Base-by-base conservation (phyloP, 2,888 invertebrate species). In the Tupiocoris notatus region DNA sequence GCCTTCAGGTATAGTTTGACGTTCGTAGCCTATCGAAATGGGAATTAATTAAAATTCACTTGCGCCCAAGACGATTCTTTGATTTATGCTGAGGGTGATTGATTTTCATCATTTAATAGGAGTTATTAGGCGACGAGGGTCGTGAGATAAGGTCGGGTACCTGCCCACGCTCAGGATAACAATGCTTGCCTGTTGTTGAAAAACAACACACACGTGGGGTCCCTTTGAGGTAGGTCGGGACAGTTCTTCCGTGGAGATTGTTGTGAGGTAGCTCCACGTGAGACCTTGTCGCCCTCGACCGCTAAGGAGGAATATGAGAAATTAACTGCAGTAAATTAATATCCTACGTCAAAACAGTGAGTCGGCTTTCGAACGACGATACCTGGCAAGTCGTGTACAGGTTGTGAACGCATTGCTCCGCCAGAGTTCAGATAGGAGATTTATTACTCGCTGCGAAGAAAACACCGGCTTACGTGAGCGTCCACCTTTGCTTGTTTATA, bases 281-380 rank as follows among this genome's bases (percentile, higher is more conserved):
- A 22, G 22, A 67, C 67, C 67, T 39, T 67, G 67, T 22, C 54
- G 56, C 54, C 67, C 56, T 54, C 17, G 54, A 56, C 22, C 18
- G 1, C 7, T n/a, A 17, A 21, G n/a, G 23, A 9, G 39, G 21
- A 16, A 66, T 20, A 17, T 2, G 54, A 25, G 1, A 18, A 65
- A 25, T 65, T 25, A 25, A 67, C 67, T 57, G 67, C 67, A 54
- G 67, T 57, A 67, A 67, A 67, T 67, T 67, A 67, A 67, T 56
- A 57, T 56, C 67, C 67, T 21, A 25, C 67, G 67, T 67, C 67
- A 57, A 56, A 57, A 56, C 56, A 67, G 20, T n/a, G 67, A 56
- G 67, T 22, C 67, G 56, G 0, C 22, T 56, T 67, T 39, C 39
- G 39, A 56, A 7, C 39, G 39, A 39, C 39, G 12, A 39, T 39